Base-by-base conservation (phyloP, 1,140 invertebrate species). In the Drosophila arizonae region DNA sequence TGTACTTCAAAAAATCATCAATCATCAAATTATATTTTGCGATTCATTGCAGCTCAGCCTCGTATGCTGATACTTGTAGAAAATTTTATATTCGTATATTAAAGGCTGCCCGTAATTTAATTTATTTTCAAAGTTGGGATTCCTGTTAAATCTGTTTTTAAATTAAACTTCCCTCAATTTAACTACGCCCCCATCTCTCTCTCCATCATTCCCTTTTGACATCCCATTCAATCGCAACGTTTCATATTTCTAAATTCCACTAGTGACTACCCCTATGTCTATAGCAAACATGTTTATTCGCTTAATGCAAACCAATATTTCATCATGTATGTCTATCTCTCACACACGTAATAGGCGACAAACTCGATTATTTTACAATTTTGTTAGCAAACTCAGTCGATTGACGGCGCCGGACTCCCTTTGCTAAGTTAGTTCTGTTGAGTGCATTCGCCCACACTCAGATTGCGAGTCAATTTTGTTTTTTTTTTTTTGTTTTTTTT, bases 401-500 rank as follows among this genome's bases (percentile, higher is more conserved):
- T 9, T 17, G n/a, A 15, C 43, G 36, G 10, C 10, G 36, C 43
- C n/a, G 13, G 13, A n/a, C 43, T 45, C 13, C n/a, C n/a, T 46
- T 60, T 60, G 6, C 43, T 24, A 43, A 58, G 46, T 48, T 58
- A 6, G 21, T 21, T 28, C 8, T 41, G 48, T 6, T 10, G 50
- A 33, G 13, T 41, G 43, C 46, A 50, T 13, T 43, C 60, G 58
- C 58, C 67, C 21, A 61, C 17, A 55, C 66, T 46, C 15, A 11
- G 62, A 48, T 70, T 57, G 45, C 26, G 55, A 43, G 63, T 82
- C 21, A 24, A 87, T 77, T 78, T 82, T 76, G 0, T 17, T 17
- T 17, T 17, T 17, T 87, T 81, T 78, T 87, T 76, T 17, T 87
- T 81, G 76, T 87, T 76, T 87, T 81, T 82, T 77, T 78, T 88